Evolutionary conservation across 1,140 invertebrate genomes (phyloP), one percentile per base, ranked within the genome.

Genomic region (Ctenoplectra terminalis): DNA sequence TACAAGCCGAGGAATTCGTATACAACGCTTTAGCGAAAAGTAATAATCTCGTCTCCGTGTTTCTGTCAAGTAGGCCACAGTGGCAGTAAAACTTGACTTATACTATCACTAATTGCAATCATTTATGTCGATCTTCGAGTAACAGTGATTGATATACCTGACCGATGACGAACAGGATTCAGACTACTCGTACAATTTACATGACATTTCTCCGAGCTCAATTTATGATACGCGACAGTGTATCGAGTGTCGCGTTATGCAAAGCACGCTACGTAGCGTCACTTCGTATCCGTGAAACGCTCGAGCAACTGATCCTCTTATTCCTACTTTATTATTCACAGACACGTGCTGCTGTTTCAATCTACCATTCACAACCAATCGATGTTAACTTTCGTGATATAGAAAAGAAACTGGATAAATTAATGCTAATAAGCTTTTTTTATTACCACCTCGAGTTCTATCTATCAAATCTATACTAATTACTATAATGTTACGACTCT

Each of bases 71-170:
- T 70, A 72, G 77, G 69, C 34, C 46, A 73, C 20, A n/a, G 56
- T 37, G 40, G 50, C 46, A 34, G 23, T 73, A 63, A 80, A 64
- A 54, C 58, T 34, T 7, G 69, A 43, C 34, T 48, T 31, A 23
- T n/a, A 20, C 37, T 80, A 80, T 80, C 77, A 46, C 48, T 80
- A 61, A 72, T 61, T 34, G 26, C 43, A 46, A 79, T 61, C 76
- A 20, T 60, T 60, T 50, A 17, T 37, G 34, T 63, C 61, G 29
- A 40, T 37, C 23, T 29, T 58, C 73, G 70, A 40, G 77, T 73
- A 80, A 80, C 63, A 80, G 77, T 80, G 70, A 73, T 73, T 29
- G 77, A 73, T 73, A 80, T n/a, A 69, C 60, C 69, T 52, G 70
- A 61, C 9, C n/a, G 77, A 63, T 80, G 77, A 73, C 77, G 48